Evolutionary conservation across 2,888 invertebrate species (phyloP).

Genomic region (Creontiades dilutus): DNA sequence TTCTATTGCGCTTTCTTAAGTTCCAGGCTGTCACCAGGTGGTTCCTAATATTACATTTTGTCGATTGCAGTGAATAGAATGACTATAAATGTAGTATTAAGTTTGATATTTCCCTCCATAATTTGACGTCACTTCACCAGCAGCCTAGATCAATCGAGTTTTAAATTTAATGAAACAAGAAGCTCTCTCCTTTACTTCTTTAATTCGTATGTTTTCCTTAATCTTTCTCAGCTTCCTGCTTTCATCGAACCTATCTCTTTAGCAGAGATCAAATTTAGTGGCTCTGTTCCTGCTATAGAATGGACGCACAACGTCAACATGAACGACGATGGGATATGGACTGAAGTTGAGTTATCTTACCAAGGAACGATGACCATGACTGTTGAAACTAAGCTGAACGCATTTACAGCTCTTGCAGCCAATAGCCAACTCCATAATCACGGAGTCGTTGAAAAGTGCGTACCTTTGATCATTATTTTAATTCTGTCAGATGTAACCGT

Average conservation of each 20-base stretch:
- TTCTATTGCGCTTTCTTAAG: no score
- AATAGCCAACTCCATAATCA: constrained; percentile 43
- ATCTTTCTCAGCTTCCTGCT: constrained; percentile 84
- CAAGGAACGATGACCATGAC: constrained; percentile 89
- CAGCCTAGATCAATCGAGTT: no score
- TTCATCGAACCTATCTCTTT: constrained; percentile 92
- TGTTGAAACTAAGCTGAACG: constrained; percentile 93
- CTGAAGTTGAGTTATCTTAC: constrained; percentile 90
- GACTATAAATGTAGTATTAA: no score
- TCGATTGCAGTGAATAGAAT: no score
- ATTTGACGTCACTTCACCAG: no score
- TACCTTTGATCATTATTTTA: background rate
- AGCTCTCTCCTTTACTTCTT: no score
- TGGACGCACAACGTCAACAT: constrained; percentile 84
- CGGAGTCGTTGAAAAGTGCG: constrained; percentile 1
- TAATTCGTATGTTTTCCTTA: no score
- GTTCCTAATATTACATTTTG: no score
- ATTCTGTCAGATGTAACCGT: no score
- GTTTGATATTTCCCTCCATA: no score
- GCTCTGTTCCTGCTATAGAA: constrained; percentile 84
- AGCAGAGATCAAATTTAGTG: constrained; percentile 86
- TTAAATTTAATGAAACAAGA: no score
- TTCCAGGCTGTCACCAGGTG: no score
- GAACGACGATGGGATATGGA: constrained; percentile 92
- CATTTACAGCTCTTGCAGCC: constrained; percentile 77